These are phyloP conservation scores for Diloba caeruleocephala DNA, from an alignment of 2,888 invertebrate genomes.

Conservation along the genomic window DNA sequence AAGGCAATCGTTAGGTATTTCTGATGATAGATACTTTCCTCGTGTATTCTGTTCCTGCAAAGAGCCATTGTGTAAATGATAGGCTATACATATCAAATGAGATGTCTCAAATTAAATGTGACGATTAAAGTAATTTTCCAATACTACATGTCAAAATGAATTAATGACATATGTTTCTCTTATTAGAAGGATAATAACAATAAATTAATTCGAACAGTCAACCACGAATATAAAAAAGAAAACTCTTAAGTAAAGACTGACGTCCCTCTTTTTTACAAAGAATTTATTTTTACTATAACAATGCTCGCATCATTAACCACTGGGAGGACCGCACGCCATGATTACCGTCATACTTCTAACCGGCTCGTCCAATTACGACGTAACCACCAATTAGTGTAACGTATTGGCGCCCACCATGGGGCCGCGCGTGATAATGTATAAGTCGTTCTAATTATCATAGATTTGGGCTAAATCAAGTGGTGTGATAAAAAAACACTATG, in stretches of 20 bases:
- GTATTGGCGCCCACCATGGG: constrained; percentile 64
- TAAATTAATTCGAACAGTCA: background rate
- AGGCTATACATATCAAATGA: background rate
- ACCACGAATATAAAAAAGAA: background rate
- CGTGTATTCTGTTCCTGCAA: too few relatives aligned
- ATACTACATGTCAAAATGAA: background rate
- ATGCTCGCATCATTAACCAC: constrained; percentile 51
- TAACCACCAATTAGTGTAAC: constrained; percentile 67
- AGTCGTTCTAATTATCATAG: constrained; percentile 38
- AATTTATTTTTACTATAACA: constrained; percentile 28
- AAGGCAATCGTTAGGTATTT: background rate
- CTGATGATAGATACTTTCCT: background rate
- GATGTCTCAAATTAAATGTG: background rate
- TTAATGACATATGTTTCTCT: too few relatives aligned
- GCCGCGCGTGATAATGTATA: constrained; percentile 68
- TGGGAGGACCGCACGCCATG: constrained; percentile 52
- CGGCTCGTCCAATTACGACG: constrained; percentile 63
- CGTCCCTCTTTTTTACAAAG: constrained; percentile 11
- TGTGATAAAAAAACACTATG: constrained; percentile 17
- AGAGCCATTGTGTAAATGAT: too few relatives aligned
- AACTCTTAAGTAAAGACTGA: background rate
- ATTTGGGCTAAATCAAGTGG: constrained; percentile 26
- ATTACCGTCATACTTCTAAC: constrained; percentile 49
- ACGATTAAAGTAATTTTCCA: background rate
- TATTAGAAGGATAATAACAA: background rate